Conservation (phyloP, 1,140 invertebrate genomes). For the Geopemphigus sp. region DNA sequence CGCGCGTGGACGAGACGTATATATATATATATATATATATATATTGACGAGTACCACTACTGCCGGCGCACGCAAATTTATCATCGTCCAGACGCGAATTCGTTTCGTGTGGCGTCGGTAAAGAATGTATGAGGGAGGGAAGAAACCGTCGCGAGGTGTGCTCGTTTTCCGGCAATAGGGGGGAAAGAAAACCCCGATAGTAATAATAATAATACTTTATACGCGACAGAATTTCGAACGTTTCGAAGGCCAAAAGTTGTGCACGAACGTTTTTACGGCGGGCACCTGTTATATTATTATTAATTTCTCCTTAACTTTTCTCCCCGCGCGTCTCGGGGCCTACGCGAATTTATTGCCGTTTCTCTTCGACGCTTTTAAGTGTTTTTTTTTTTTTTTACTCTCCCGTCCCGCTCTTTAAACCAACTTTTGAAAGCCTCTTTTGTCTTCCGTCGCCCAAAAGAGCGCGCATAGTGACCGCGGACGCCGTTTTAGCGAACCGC, state of each 20-base stretch:
- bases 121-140: no score
- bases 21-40: neutral
- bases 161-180: no score
- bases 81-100: no score
- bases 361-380: neutral
- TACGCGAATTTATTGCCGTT: conserved; percentile 40
- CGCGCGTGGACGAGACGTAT: no score
- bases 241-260: conserved; percentile 13
- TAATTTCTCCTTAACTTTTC: conserved; percentile 42
- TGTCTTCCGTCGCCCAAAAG: conserved; percentile 25
- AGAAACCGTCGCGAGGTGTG: no score
- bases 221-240: neutral
- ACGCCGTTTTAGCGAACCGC: conserved; percentile 33
- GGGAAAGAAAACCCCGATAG: no score
- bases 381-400: conserved; percentile 13
- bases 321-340: conserved; percentile 25
- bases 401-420: no score
- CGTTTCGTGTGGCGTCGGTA: no score
- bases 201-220: conserved; percentile 21
- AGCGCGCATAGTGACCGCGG: no score
- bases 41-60: no score
- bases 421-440: conserved; percentile 43
- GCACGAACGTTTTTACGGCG: conserved; percentile 31
- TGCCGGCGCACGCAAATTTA: no score
- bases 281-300: conserved; percentile 48